Conservation (phyloP, 2,113 vertebrate species). For the Murina feae region DNA sequence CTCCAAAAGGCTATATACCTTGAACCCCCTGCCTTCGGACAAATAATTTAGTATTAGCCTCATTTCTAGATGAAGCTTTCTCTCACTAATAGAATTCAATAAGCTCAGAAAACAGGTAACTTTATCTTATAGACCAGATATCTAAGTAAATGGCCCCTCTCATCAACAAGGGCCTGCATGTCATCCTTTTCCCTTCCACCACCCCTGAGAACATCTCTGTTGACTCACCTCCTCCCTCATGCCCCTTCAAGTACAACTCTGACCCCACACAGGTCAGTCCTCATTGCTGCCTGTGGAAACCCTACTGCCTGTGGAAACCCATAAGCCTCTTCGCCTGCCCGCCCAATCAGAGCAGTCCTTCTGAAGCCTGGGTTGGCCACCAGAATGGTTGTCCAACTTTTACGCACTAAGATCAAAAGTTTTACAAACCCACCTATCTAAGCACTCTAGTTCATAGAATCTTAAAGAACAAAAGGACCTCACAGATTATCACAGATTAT, state of each 20-base stretch:
- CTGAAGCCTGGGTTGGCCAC: neutral
- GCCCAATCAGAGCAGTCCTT: neutral
- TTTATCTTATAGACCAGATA: slow-evolving; percentile 31
- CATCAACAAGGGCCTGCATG: neutral
- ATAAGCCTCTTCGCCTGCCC: neutral
- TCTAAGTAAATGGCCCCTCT: neutral
- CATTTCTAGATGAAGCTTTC: slow-evolving; percentile 12
- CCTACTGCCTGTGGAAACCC: neutral
- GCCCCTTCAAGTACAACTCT: neutral
- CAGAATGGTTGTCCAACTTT: neutral
- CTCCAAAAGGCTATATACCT: neutral
- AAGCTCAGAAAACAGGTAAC: slow-evolving; percentile 47
- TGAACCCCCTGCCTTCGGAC: neutral
- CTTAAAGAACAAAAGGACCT: neutral
- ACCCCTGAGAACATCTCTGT: neutral
- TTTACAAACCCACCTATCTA: neutral
- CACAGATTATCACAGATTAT: no score
- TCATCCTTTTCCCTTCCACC: neutral
- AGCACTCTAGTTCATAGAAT: neutral
- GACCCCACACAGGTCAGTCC: neutral
- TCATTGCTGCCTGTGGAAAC: neutral
- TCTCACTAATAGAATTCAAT: slow-evolving; percentile 52
- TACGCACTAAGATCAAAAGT: neutral
- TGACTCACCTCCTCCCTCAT: neutral
- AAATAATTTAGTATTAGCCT: slow-evolving; percentile 54